Evolutionary conservation across 2,888 invertebrate species (phyloP).

Genomic region (Polyommatus icarus): DNA sequence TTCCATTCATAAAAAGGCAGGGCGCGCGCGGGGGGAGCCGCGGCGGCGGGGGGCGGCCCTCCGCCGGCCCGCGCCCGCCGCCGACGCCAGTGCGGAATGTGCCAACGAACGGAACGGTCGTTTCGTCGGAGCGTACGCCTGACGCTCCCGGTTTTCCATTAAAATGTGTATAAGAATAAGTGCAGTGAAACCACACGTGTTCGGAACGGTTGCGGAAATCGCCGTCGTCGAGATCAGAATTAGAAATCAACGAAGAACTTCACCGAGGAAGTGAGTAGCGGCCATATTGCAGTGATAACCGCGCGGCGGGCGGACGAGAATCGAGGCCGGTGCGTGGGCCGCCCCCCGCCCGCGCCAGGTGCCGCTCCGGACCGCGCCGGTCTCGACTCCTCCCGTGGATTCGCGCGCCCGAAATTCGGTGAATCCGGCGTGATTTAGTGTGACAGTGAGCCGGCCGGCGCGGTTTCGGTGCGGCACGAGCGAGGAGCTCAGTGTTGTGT

Average conservation of each 20-base stretch:
- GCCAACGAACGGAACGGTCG: constrained; percentile 80
- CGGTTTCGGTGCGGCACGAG: constrained; percentile 68
- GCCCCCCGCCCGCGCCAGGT: constrained; percentile 79
- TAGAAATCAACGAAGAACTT: constrained; percentile 81
- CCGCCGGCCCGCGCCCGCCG: constrained; percentile 75
- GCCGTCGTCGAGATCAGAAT: constrained; percentile 79
- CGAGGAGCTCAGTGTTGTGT: constrained; percentile 67
- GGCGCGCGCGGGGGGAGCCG: constrained; percentile 71
- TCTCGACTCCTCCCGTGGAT: constrained; percentile 81
- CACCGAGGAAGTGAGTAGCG: constrained; percentile 81
- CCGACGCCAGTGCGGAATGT: constrained; percentile 80
- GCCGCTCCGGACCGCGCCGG: constrained; percentile 83
- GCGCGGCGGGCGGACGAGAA: constrained; percentile 81
- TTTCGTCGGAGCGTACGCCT: constrained; percentile 81
- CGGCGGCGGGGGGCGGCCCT: constrained; percentile 76
- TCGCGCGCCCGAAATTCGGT: constrained; percentile 79
- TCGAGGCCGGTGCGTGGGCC: constrained; percentile 82
- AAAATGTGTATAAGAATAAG: constrained; percentile 81
- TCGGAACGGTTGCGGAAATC: constrained; percentile 78
- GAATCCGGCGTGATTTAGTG: constrained; percentile 71
- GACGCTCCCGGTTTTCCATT: constrained; percentile 81
- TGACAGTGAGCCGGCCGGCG: constrained; percentile 72
- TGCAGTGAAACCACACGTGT: constrained; percentile 80
- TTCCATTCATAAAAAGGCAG: constrained; percentile 86
- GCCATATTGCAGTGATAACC: constrained; percentile 81